phyloP scores from a whole-genome alignment of 2,797 vertebrate species.

The Serranus cabrilla region DNA sequence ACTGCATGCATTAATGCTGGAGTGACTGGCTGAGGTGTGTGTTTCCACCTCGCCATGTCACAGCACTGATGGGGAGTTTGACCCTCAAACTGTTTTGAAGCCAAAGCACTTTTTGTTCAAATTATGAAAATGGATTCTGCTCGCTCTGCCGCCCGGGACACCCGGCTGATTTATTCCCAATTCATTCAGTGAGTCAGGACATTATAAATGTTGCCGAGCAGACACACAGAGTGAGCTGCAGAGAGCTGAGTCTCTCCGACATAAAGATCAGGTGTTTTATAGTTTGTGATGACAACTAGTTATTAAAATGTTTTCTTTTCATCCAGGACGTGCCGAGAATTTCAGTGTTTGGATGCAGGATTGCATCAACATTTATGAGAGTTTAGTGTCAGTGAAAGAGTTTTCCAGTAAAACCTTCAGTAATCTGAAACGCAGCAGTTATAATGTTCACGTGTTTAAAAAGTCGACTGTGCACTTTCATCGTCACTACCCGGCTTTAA shows the following conservation, averaged over 20 bases:
- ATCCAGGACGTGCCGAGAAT: not conserved
- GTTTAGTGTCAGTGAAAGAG: too few species aligned
- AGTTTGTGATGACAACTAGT: not conserved
- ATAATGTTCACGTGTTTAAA: too few species aligned
- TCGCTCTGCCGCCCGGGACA: not conserved
- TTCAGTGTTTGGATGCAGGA: not conserved
- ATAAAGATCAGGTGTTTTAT: not conserved
- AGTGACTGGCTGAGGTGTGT: not conserved
- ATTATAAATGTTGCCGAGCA: slow-evolving; percentile 20
- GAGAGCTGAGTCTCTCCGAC: not conserved
- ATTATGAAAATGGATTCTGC: slow-evolving; percentile 51
- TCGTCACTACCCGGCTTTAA: too few species aligned
- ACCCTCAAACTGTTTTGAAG: slow-evolving; percentile 25
- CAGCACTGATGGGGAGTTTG: not conserved
- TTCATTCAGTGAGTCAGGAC: slow-evolving; percentile 7
- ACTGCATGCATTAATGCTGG: slow-evolving; percentile 28
- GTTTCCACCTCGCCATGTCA: slow-evolving; percentile 1
- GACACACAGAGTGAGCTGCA: slow-evolving; percentile 17
- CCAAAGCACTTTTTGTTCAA: slow-evolving; percentile 18
- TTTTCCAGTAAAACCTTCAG: too few species aligned
- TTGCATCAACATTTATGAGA: not conserved
- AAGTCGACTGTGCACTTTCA: too few species aligned
- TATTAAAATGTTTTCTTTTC: not conserved
- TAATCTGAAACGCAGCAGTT: too few species aligned
- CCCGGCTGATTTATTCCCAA: slow-evolving; percentile 18